phyloP scores from a whole-genome alignment of 2,797 vertebrate genomes.

The Sylvilagus floridanus region DNA sequence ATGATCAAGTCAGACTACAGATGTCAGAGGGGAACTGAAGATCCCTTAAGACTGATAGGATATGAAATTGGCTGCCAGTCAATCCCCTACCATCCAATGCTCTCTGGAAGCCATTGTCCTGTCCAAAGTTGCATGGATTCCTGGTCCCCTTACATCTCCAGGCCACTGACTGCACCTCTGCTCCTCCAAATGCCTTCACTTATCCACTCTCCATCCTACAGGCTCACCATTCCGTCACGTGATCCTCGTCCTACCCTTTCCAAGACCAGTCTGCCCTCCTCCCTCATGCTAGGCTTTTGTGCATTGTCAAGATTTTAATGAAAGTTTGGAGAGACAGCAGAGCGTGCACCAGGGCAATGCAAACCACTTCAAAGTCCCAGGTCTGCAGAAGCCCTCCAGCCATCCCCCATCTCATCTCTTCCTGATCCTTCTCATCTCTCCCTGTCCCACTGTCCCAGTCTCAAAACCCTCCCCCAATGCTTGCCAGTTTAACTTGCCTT shows the following conservation, averaged over 20 bases:
- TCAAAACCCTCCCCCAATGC: background rate
- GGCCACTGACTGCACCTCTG: background rate
- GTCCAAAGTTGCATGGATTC: background rate
- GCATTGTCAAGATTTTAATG: background rate
- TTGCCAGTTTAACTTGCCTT: background rate
- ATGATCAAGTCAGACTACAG: background rate
- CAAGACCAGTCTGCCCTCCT: background rate
- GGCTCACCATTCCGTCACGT: background rate
- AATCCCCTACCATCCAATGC: background rate
- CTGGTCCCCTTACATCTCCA: background rate
- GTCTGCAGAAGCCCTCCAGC: background rate
- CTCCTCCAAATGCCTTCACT: background rate
- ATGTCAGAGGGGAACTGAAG: background rate
- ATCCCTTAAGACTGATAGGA: background rate
- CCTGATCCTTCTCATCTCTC: too few relatives aligned
- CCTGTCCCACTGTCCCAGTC: background rate
- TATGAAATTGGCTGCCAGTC: background rate
- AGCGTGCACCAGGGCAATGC: rapidly evolving
- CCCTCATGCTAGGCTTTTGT: background rate
- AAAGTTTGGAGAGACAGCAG: background rate
- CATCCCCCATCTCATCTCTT: rapidly evolving
- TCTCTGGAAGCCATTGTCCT: background rate
- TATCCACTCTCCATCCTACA: background rate
- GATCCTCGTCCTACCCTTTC: background rate
- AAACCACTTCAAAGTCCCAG: background rate